A percentile compares a stretch with the other conserved stretches of the same genome.
phyloP scores from a whole-genome alignment of 2,888 invertebrate species.

The Petrolisthes cinctipes region DNA sequence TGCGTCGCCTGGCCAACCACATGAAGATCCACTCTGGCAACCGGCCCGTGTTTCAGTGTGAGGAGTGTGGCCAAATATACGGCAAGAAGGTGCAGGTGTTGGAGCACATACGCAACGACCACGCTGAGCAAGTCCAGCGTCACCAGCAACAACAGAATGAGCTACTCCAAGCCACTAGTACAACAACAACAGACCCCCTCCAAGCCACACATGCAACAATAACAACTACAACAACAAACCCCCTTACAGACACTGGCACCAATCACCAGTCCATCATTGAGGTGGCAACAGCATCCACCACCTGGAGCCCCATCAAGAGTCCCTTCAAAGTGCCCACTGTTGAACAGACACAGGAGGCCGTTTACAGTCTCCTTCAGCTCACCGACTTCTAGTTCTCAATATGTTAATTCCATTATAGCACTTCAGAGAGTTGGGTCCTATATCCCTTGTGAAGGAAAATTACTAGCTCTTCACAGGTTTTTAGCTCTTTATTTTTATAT shows the following conservation, averaged over 20 bases:
- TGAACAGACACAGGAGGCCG: slow-evolving; percentile 56
- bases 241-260: slow-evolving; percentile 22
- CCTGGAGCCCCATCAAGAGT: slow-evolving; percentile 57
- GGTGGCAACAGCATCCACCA: slow-evolving; percentile 31
- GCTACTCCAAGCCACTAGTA: not conserved
- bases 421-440: too few species aligned
- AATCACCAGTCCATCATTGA: slow-evolving; percentile 32
- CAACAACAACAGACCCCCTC: slow-evolving; percentile 19
- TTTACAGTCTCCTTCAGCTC: slow-evolving; percentile 48
- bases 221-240: not conserved
- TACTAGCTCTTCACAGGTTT: too few species aligned
- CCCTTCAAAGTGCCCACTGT: slow-evolving; percentile 53
- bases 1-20: slow-evolving; percentile 54
- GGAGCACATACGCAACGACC: slow-evolving; percentile 64
- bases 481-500: too few species aligned
- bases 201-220: slow-evolving; percentile 24
- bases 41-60: slow-evolving; percentile 64
- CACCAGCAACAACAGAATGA: slow-evolving; percentile 56
- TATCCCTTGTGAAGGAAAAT: too few species aligned
- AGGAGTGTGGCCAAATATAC: slow-evolving; percentile 65
- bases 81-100: slow-evolving; percentile 63
- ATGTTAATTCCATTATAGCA: too few species aligned
- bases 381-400: slow-evolving; percentile 40
- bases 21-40: slow-evolving; percentile 63
- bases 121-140: slow-evolving; percentile 62